A percentile compares a stretch with the other conserved stretches of the same genome.
These are phyloP conservation scores for Silvanus unidentatus DNA, from an alignment of 2,888 invertebrate genomes.

Conservation along the genomic window DNA sequence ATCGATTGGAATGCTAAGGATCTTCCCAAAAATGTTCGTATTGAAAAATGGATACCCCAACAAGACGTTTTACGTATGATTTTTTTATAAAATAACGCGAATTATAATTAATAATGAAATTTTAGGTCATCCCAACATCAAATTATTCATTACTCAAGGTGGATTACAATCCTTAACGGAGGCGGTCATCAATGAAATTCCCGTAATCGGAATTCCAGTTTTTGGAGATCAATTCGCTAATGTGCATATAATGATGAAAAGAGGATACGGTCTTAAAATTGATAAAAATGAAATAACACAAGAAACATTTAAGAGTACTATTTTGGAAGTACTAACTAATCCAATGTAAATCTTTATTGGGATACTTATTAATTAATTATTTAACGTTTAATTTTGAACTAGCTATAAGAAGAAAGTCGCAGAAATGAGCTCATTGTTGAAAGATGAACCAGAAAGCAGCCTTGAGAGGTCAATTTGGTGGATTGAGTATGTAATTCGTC, in stretches of 20 bases:
- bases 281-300: slow-evolving; percentile 23
- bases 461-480: slow-evolving; percentile 34
- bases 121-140: slow-evolving; percentile 18
- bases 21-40: slow-evolving; percentile 23
- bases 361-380: background rate
- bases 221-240: slow-evolving; percentile 35
- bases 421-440: slow-evolving; percentile 15
- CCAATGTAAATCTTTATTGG: slow-evolving; percentile 22
- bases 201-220: slow-evolving; percentile 41
- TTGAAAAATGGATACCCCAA: slow-evolving; percentile 26
- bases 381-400: background rate
- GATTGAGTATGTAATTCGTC: slow-evolving; percentile 32
- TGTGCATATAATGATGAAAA: slow-evolving; percentile 20
- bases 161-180: slow-evolving; percentile 43
- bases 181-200: slow-evolving; percentile 39
- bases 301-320: slow-evolving; percentile 22
- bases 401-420: slow-evolving; percentile 26
- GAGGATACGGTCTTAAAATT: background rate
- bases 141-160: slow-evolving; percentile 17
- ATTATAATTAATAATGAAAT: background rate
- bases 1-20: slow-evolving; percentile 18
- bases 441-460: slow-evolving; percentile 27
- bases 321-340: slow-evolving; percentile 30
- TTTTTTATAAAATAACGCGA: background rate
- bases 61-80: slow-evolving; percentile 21